A percentile compares a stretch with the other conserved stretches of the same genome.
phyloP scores from a whole-genome alignment of 2,113 vertebrate genomes.

The Mesitornis unicolor region DNA sequence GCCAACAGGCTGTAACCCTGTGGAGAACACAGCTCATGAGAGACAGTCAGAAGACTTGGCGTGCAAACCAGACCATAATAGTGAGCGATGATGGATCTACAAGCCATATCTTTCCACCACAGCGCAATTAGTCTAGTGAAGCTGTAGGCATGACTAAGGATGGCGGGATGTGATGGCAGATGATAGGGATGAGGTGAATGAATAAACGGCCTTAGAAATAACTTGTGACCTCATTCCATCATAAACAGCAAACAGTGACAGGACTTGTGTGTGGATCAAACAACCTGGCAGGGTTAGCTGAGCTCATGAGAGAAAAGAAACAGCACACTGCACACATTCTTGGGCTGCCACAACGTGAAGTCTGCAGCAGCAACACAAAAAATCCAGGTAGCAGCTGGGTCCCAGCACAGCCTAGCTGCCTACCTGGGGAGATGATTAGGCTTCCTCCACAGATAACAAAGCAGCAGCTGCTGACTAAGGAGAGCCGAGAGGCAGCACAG shows the following conservation, averaged over 20 bases:
- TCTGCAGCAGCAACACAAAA: background rate
- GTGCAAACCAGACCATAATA: background rate
- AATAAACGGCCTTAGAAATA: background rate
- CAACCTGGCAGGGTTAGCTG: background rate
- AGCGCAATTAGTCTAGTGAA: background rate
- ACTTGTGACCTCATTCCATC: constrained; percentile 24
- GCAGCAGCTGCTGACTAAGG: background rate
- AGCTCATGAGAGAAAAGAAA: background rate
- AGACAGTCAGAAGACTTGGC: background rate
- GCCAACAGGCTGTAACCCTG: background rate
- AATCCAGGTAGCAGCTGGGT: background rate
- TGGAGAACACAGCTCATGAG: background rate
- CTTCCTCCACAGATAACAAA: background rate
- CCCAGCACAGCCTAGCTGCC: background rate
- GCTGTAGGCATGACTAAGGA: background rate
- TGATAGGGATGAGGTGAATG: background rate
- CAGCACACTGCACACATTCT: background rate
- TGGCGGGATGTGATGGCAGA: background rate
- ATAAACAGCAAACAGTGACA: background rate
- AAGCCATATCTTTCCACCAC: background rate
- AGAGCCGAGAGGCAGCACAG: background rate
- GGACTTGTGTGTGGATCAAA: background rate
- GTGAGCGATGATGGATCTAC: background rate
- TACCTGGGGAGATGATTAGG: background rate
- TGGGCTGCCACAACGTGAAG: background rate